These are phyloP conservation scores for Engraulis encrasicolus DNA, from an alignment of 2,113 vertebrate species.

Conservation along the genomic window DNA sequence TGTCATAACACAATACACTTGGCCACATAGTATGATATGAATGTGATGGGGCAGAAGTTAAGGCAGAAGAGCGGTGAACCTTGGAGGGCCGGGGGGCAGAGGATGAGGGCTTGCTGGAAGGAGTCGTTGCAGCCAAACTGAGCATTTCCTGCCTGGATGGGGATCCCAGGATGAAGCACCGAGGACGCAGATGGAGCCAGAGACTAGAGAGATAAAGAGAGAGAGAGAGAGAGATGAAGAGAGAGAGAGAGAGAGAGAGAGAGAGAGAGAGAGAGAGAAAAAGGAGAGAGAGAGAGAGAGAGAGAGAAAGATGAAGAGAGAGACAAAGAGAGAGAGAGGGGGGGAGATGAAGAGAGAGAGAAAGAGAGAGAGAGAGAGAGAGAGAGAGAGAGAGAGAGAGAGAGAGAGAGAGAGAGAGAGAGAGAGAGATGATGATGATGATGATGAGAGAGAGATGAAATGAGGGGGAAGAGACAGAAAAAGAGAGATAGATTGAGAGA, in stretches of 20 bases:
- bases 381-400: not conserved
- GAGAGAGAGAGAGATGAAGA: not conserved
- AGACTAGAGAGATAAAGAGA: constrained; percentile 69
- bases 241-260: not conserved
- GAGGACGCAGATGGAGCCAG: constrained; percentile 86
- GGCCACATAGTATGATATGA: not conserved
- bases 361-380: not conserved
- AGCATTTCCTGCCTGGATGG: constrained; percentile 86
- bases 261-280: not conserved
- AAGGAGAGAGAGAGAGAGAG: not conserved
- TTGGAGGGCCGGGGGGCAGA: constrained; percentile 93
- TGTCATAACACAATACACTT: not conserved
- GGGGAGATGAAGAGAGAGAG: not conserved
- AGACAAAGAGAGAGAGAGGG: not conserved
- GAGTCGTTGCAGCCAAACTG: constrained; percentile 94
- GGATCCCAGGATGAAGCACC: constrained; percentile 90
- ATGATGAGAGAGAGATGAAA: not conserved
- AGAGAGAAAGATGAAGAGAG: not conserved
- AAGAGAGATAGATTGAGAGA: not conserved
- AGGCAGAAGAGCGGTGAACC: constrained; percentile 63
- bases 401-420: not conserved
- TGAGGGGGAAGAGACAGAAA: too few species aligned
- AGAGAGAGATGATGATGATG: too few species aligned
- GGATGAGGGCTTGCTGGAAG: constrained; percentile 92
- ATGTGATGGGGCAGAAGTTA: not conserved